Conservation (phyloP, 2,888 invertebrate species). For the Epinotia nisella region DNA sequence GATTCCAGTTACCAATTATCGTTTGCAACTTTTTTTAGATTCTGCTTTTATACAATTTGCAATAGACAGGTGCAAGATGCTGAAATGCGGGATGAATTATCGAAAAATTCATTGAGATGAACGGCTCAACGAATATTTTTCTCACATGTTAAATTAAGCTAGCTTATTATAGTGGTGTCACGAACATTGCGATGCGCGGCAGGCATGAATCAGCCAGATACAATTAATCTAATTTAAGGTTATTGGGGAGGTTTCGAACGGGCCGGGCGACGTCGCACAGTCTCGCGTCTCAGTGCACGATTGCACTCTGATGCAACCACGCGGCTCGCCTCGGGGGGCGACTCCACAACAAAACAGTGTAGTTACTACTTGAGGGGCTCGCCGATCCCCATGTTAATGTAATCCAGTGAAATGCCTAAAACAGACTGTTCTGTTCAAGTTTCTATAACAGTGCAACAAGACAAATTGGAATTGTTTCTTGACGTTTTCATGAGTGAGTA, state of each 20-base stretch:
- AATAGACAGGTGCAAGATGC: constrained; percentile 13
- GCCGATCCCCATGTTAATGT: constrained; percentile 64
- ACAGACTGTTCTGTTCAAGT: constrained; percentile 80
- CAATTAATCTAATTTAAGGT: constrained; percentile 84
- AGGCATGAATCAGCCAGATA: constrained; percentile 81
- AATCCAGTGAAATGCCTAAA: constrained; percentile 80
- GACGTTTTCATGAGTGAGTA: constrained; percentile 84
- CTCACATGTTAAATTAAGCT: constrained; percentile 71
- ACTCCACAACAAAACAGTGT: constrained; percentile 41
- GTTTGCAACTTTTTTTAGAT: constrained; percentile 39
- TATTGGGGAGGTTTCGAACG: constrained; percentile 78
- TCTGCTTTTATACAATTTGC: not conserved
- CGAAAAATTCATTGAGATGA: constrained; percentile 68
- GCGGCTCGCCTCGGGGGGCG: constrained; percentile 41
- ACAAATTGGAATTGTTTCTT: constrained; percentile 78
- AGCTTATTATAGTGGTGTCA: constrained; percentile 77
- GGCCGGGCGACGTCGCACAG: constrained; percentile 76
- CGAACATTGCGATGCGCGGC: constrained; percentile 65
- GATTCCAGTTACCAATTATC: constrained; percentile 65
- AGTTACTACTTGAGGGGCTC: constrained; percentile 48
- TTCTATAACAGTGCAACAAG: constrained; percentile 78
- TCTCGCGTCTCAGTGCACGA: constrained; percentile 71
- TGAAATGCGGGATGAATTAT: constrained; percentile 27
- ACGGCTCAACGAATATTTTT: constrained; percentile 46
- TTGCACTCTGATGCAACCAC: constrained; percentile 52